Conservation (phyloP, 2,797 vertebrate species). For the Tenualosa thibaudeaui region DNA sequence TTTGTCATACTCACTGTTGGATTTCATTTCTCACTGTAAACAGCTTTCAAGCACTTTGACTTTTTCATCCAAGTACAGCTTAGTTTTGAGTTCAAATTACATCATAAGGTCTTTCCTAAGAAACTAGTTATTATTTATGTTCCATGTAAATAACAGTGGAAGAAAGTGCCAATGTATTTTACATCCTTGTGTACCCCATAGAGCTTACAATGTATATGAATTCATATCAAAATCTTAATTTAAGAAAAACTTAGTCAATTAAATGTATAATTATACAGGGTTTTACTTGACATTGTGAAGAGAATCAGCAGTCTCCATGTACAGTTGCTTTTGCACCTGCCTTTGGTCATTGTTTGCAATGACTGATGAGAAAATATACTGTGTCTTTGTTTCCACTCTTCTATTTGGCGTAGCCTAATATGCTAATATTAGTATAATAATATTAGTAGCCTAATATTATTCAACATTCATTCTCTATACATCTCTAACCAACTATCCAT, state of each 20-base stretch:
- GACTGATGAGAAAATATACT: background rate
- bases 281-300: background rate
- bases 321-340: no score
- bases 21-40: background rate
- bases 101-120: background rate
- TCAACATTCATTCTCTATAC: background rate
- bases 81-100: background rate
- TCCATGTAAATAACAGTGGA: background rate
- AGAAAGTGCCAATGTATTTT: background rate
- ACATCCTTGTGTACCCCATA: no score
- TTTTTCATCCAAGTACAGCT: background rate
- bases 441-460: background rate
- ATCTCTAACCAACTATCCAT: background rate
- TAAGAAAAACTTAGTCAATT: no score
- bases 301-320: background rate
- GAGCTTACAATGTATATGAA: background rate
- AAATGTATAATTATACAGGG: no score
- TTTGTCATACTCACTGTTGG: background rate
- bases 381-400: background rate
- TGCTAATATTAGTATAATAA: background rate
- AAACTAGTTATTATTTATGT: background rate
- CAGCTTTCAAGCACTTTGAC: background rate
- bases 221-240: no score
- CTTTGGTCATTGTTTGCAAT: background rate
- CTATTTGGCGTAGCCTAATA: background rate